phyloP scores from a whole-genome alignment of 2,113 vertebrate species.

The Potamarius usumacintae region DNA sequence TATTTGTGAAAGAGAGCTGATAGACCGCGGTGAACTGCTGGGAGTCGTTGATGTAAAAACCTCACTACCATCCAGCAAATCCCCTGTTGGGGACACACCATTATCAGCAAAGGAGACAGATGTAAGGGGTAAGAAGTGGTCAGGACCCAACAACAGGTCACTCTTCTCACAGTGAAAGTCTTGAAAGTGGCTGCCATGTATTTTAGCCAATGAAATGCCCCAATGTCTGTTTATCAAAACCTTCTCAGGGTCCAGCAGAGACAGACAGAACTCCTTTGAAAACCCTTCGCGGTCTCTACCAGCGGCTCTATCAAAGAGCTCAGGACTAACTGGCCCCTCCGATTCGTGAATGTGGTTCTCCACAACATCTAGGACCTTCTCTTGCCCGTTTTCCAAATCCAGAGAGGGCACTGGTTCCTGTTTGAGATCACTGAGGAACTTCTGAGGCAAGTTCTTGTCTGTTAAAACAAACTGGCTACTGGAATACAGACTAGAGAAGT shows the following conservation, averaged over 20 bases:
- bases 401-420: slow-evolving; percentile 83
- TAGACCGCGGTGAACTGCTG: slow-evolving; percentile 90
- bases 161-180: slow-evolving; percentile 86
- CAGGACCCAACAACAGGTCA: slow-evolving; percentile 76
- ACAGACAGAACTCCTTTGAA: slow-evolving; percentile 68
- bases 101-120: slow-evolving; percentile 82
- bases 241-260: slow-evolving; percentile 74
- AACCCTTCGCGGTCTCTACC: slow-evolving; percentile 72
- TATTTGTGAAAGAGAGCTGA: slow-evolving; percentile 88
- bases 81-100: slow-evolving; percentile 83
- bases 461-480: slow-evolving; percentile 92
- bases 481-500: slow-evolving; percentile 91
- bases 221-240: slow-evolving; percentile 75
- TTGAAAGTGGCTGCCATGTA: slow-evolving; percentile 81
- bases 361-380: slow-evolving; percentile 55
- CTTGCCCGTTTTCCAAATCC: slow-evolving; percentile 56
- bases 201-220: slow-evolving; percentile 75
- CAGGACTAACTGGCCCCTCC: slow-evolving; percentile 77
- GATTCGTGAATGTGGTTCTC: slow-evolving; percentile 71
- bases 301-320: slow-evolving; percentile 81
- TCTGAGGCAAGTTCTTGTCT: slow-evolving; percentile 91
- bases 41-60: slow-evolving; percentile 86
- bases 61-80: slow-evolving; percentile 82
- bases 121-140: slow-evolving; percentile 75
- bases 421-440: slow-evolving; percentile 90